These are phyloP conservation scores for Camptogramma bilineatum DNA, from an alignment of 2,888 invertebrate genomes.

Conservation along the genomic window DNA sequence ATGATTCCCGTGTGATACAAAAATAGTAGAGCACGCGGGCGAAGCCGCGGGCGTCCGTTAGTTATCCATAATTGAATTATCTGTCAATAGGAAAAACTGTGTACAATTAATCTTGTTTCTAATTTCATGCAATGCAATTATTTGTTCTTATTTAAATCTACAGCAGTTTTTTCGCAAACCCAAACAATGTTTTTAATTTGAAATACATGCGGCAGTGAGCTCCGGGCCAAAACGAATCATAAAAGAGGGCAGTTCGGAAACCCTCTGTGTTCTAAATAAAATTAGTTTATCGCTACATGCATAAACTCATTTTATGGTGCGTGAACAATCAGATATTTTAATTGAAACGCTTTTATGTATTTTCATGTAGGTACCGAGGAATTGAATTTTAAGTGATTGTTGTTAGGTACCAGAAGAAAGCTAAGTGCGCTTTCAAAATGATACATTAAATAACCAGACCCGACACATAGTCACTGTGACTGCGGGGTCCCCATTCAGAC, in stretches of 20 bases:
- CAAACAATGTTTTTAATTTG: slow-evolving; percentile 30
- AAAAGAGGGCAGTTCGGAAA: slow-evolving; percentile 47
- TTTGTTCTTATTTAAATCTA: not conserved
- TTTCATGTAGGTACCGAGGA: not conserved
- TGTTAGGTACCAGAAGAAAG: too few relatives aligned
- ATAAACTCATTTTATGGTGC: slow-evolving; percentile 46
- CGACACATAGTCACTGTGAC: too few relatives aligned
- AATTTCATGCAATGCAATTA: not conserved
- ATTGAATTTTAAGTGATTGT: not conserved
- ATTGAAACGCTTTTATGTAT: slow-evolving; percentile 45
- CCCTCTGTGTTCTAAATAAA: slow-evolving; percentile 6
- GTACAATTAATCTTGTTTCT: too few relatives aligned
- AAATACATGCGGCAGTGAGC: slow-evolving; percentile 55
- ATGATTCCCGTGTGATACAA: too few relatives aligned
- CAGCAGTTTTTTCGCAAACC: slow-evolving; percentile 11
- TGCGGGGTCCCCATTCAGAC: too few relatives aligned
- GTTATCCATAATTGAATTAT: too few relatives aligned
- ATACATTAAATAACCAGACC: too few relatives aligned
- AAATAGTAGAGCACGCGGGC: too few relatives aligned
- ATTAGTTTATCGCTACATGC: not conserved
- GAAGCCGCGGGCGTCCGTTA: too few relatives aligned
- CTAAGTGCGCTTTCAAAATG: too few relatives aligned
- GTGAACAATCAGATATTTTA: slow-evolving; percentile 58
- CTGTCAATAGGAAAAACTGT: too few relatives aligned
- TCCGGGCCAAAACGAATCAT: slow-evolving; percentile 62